Percentiles rank a stretch among this genome's conserved stretches.
These are phyloP conservation scores for Cantharis flavilabris DNA, from an alignment of 2,888 invertebrate species.

Conservation along the genomic window DNA sequence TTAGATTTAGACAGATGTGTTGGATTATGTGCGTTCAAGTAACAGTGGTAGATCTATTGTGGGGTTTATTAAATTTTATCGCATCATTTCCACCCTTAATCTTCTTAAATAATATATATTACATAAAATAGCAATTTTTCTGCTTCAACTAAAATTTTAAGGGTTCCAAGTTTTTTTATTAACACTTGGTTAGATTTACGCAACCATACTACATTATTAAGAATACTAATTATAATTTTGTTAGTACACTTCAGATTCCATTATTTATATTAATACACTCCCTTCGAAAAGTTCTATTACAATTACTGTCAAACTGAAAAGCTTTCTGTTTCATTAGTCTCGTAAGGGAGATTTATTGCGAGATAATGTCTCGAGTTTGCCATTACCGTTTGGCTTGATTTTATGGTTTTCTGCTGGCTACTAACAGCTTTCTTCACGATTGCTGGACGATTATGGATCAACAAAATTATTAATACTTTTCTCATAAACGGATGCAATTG, in stretches of 20 bases:
- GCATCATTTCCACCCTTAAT: not conserved
- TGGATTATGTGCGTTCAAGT: not conserved
- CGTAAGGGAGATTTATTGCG: constrained; percentile 1
- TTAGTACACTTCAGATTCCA: not conserved
- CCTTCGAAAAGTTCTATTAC: not conserved
- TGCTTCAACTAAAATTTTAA: not conserved
- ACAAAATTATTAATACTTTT: not conserved
- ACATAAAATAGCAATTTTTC: not conserved
- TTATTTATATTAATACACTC: not conserved
- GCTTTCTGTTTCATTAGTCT: constrained; percentile 2
- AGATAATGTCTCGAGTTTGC: not conserved
- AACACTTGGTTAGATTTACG: not conserved
- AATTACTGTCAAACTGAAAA: not conserved
- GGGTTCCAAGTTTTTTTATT: not conserved
- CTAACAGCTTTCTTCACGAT: not conserved
- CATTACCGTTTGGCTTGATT: not conserved
- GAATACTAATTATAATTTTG: not conserved
- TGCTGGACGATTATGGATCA: not conserved
- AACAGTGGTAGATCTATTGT: not conserved
- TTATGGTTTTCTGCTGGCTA: not conserved
- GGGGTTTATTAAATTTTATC: not conserved
- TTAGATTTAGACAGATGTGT: not conserved
- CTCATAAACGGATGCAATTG: not conserved
- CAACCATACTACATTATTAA: not conserved
- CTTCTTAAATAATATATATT: not conserved